These are phyloP conservation scores for Blomia tropicalis DNA, from an alignment of 2,888 invertebrate species.

Conservation along the genomic window DNA sequence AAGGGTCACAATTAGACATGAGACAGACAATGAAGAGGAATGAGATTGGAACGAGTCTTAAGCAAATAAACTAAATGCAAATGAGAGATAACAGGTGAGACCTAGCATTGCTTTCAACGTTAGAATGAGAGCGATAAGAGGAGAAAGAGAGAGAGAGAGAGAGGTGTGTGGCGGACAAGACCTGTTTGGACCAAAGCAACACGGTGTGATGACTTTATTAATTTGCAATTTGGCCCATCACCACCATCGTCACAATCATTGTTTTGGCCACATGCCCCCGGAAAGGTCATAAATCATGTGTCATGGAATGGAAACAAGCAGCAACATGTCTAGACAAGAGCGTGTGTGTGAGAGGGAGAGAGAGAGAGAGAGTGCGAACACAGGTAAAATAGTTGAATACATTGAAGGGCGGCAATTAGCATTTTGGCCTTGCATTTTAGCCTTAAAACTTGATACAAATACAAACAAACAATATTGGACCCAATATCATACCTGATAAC, in stretches of 20 bases:
- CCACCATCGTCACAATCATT: neutral
- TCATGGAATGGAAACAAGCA: neutral
- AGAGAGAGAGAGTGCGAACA: neutral
- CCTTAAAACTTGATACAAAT: neutral
- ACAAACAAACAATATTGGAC: neutral
- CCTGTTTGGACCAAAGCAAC: neutral
- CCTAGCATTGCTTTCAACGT: no score
- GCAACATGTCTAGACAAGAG: conserved; percentile 1
- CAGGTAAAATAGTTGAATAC: neutral
- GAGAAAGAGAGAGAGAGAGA: neutral
- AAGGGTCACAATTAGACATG: neutral
- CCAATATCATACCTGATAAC: conserved; percentile 9
- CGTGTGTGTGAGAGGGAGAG: no score
- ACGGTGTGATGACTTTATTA: conserved; percentile 8
- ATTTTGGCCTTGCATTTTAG: neutral
- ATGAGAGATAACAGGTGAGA: no score
- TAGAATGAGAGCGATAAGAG: conserved; percentile 2
- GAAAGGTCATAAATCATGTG: conserved; percentile 6
- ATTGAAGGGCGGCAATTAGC: neutral
- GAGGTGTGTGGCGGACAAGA: neutral
- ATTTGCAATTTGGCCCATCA: neutral
- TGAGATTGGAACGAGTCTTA: neutral
- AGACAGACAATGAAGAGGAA: neutral
- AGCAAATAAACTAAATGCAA: neutral
- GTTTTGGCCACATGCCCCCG: neutral